Percentiles rank a stretch among this genome's conserved stretches.
phyloP scores from a whole-genome alignment of 2,888 invertebrate genomes.

The Eilema caniola region DNA sequence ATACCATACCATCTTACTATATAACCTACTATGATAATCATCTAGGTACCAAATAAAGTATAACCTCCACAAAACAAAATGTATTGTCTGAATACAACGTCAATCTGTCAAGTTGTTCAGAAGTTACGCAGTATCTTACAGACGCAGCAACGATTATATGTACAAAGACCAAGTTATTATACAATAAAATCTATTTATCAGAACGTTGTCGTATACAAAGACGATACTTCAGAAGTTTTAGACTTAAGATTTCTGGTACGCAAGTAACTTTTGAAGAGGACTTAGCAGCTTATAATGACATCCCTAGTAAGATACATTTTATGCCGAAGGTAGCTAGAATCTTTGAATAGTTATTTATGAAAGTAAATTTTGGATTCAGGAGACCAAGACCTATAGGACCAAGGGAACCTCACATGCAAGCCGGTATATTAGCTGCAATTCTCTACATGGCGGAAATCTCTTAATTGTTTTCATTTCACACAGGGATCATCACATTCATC shows the following conservation, averaged over 20 bases:
- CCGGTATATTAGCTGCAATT: background rate
- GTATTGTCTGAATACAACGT: background rate
- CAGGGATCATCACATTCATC: too few relatives aligned
- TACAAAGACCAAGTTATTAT: background rate
- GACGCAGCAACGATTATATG: slow-evolving; percentile 1
- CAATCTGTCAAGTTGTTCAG: background rate
- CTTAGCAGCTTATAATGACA: slow-evolving; percentile 13
- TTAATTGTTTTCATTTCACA: too few relatives aligned
- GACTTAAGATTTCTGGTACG: background rate
- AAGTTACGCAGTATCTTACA: background rate
- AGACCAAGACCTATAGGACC: too few relatives aligned
- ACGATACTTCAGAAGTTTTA: slow-evolving; percentile 9
- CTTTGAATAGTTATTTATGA: background rate
- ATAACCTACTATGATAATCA: too few relatives aligned
- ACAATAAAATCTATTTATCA: slow-evolving; percentile 18
- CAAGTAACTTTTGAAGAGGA: slow-evolving; percentile 17
- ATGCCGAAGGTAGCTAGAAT: background rate
- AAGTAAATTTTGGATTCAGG: background rate
- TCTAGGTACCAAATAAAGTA: background rate
- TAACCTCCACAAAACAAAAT: background rate
- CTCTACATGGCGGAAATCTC: background rate
- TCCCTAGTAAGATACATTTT: background rate
- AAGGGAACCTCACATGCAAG: too few relatives aligned
- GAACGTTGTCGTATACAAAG: background rate
- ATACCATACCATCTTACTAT: background rate